Base-by-base conservation (phyloP, 2,113 vertebrate genomes). In the Grammomys surdaster region DNA sequence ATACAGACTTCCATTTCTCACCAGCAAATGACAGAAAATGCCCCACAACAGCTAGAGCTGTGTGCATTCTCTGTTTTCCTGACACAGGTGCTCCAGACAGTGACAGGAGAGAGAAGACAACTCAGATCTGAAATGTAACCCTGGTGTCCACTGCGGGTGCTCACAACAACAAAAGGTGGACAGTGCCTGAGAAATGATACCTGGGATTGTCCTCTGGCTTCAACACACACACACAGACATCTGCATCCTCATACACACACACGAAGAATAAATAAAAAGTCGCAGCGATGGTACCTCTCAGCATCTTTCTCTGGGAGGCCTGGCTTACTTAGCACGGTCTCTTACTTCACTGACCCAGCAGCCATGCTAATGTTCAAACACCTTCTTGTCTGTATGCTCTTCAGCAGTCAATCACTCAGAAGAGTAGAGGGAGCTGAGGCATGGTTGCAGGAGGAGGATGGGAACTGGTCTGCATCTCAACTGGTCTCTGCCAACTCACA, bases 271-370 rank as follows among this genome's bases (percentile, higher is more conserved):
- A 54, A 56, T 7, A 14, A 63, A 81, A 89, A 78, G 84, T 58
- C 67, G 70, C 56, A 3, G 76, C 46, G 63, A n/a, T 8, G 8
- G 70, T 3, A 76, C 43, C 88, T 36, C 60, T 28, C 4, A 8
- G 12, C 51, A 16, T 72, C 80, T 70, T 56, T 86, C 78, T 75
- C 51, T 28, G 36, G 3, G 22, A 63, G 3, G 76, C 54, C 24
- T 22, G 7, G 67, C 40, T 46, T 0, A 26, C 1, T 31, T 2
- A 1, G 17, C 58, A 75, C 0, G 5, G 19, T 73, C 40, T 4
- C n/a, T 10, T 20, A n/a, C 31, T 43, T 33, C 16, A 0, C 3
- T 0, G 22, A 33, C 46, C 0, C 4, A 26, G 75, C 9, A 22
- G 88, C 78, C 54, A 1, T 9, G 51, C 33, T 13, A 22, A 3